phyloP scores from a whole-genome alignment of 2,113 vertebrate genomes.

The Ciconia maguari region DNA sequence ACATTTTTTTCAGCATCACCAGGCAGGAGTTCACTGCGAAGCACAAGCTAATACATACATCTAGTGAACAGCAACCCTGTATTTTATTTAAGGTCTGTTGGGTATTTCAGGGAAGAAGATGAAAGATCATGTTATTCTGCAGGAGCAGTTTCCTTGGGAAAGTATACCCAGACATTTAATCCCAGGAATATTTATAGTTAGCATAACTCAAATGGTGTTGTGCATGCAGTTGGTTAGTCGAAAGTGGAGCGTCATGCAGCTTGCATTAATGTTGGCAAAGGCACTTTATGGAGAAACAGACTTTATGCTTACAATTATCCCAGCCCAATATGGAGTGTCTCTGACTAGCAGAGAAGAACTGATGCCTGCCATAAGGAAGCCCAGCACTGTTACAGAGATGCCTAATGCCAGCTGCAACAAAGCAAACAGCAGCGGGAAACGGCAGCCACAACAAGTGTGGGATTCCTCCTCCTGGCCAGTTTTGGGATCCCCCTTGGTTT shows the following conservation, averaged over 20 bases:
- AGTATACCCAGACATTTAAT: neutral
- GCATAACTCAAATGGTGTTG: conserved; percentile 23
- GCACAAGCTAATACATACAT: neutral
- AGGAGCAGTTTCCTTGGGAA: neutral
- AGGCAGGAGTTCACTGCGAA: neutral
- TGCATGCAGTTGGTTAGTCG: conserved; percentile 75
- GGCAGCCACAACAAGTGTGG: conserved; percentile 86
- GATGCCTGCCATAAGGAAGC: conserved; percentile 89
- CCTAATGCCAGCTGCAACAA: conserved; percentile 91
- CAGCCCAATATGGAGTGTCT: conserved; percentile 97
- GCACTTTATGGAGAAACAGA: conserved; percentile 55
- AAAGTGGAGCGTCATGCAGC: conserved; percentile 62
- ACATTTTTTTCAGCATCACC: neutral
- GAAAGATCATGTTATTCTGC: neutral
- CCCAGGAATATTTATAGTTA: conserved; percentile 51
- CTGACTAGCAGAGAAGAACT: conserved; percentile 90
- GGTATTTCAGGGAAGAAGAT: neutral
- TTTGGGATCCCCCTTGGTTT: conserved; percentile 63
- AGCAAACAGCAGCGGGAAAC: conserved; percentile 91
- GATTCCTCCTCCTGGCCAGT: conserved; percentile 71
- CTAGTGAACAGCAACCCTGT: neutral
- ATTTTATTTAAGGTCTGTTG: conserved; percentile 32
- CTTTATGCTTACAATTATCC: conserved; percentile 93
- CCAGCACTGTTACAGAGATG: conserved; percentile 83
- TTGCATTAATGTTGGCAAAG: conserved; percentile 65